These are phyloP conservation scores for Henicopernis longicauda DNA, from an alignment of 2,113 vertebrate species.

Conservation along the genomic window DNA sequence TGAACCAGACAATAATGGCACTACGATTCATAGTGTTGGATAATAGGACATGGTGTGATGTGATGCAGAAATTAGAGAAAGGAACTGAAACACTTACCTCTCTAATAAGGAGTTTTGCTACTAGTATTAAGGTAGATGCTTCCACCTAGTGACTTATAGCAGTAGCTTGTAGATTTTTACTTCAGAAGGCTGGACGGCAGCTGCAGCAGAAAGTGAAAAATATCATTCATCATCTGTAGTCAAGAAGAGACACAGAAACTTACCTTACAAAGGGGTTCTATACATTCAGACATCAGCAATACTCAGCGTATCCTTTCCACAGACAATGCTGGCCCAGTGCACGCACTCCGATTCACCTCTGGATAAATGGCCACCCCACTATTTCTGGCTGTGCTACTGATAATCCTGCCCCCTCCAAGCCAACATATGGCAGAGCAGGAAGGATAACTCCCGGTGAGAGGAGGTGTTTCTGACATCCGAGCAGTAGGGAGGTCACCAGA, in stretches of 20 bases:
- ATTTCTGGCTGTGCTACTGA: not conserved
- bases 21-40: not conserved
- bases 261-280: not conserved
- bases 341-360: not conserved
- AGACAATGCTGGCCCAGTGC: not conserved
- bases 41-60: not conserved
- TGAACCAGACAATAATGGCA: not conserved
- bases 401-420: not conserved
- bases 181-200: not conserved
- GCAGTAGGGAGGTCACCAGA: not conserved
- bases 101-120: not conserved
- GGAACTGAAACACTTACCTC: not conserved
- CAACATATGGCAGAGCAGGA: not conserved
- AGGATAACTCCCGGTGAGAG: not conserved
- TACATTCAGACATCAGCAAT: not conserved
- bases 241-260: not conserved
- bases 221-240: not conserved
- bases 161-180: conserved; percentile 31
- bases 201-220: not conserved
- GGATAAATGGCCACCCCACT: not conserved
- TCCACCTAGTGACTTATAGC: conserved; percentile 27
- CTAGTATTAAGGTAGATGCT: conserved; percentile 41
- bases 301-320: not conserved
- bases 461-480: not conserved
- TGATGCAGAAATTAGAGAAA: conserved; percentile 4